Base-by-base conservation (phyloP, 2,113 vertebrate species). In the Nerophis lumbriciformis region DNA sequence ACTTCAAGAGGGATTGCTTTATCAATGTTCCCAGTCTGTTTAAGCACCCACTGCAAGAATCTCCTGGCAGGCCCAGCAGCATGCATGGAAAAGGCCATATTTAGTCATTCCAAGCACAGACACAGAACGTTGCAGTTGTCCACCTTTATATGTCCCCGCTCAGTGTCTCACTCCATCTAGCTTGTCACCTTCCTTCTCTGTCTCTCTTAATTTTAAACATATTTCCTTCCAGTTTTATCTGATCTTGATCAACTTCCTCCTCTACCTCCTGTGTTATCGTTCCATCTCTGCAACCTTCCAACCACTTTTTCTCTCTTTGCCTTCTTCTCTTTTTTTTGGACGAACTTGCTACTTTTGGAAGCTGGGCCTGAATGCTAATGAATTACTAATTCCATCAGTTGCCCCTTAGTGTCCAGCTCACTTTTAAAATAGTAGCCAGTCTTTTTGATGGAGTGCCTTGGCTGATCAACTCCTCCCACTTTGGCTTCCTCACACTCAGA, bases 331-430 rank as follows among this genome's bases (percentile, higher is more conserved):
- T 61, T 65, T 76, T 67, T 77, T 76, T n/a, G 49, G 78, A 73
- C 69, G 60, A 75, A 66, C 68, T 52, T 61, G 66, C 57, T 37
- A 59, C 78, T 71, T 57, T 68, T 54, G 73, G 79, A 78, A 73
- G 76, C 75, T 59, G 36, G 50, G 76, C 62, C 64, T 45, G 69
- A 73, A 85, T 81, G 79, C 76, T 87, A 84, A 89, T 83, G 82
- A 86, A 73, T 77, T 81, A 75, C 85, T 87, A 82, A 86, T 87
- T 85, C 83, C 72, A 77, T 83, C 78, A 76, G 78, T 60, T 48
- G 57, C 60, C 63, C 79, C 69, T 62, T 51, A 56, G 47, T 61
- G 59, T 52, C 66, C 77, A 72, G 55, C 73, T 65, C 59, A 67
- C 76, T 45, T 45, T 45, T 45, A 11, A 11, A 45, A 45, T 11